Evolutionary conservation across 1,140 invertebrate genomes (phyloP).

Genomic region (Drosophila equinoxialis): DNA sequence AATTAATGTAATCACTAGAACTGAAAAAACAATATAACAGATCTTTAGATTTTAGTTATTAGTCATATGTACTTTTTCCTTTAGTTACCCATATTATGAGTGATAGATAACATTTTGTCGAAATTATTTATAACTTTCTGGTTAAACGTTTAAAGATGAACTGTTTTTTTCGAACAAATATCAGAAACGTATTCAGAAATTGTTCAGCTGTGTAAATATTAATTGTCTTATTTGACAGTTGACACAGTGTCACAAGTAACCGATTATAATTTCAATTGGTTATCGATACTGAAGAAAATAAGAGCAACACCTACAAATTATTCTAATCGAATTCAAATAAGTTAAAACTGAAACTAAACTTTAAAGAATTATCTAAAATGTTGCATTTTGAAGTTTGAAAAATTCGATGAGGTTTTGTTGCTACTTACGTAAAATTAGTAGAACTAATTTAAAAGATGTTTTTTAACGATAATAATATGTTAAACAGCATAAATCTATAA

Average conservation of each 20-base stretch:
- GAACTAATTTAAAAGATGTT: no score
- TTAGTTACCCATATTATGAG: constrained; percentile 1
- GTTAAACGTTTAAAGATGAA: neutral
- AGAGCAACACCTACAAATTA: neutral
- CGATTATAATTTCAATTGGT: neutral
- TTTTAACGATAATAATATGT: no score
- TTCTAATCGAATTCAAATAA: no score
- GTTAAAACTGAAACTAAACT: no score
- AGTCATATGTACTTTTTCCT: neutral
- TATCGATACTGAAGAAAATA: neutral
- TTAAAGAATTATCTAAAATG: no score
- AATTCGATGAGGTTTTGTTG: no score
- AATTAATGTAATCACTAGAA: constrained; percentile 19
- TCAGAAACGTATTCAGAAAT: neutral
- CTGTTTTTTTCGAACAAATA: neutral
- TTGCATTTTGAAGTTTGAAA: no score
- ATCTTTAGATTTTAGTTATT: no score
- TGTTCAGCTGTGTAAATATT: constrained; percentile 7
- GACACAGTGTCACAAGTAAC: neutral
- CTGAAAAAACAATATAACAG: neutral
- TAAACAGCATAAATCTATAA: no score
- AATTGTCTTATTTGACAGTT: neutral
- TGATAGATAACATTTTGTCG: constrained; percentile 7
- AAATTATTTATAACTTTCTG: neutral
- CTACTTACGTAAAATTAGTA: no score